These are phyloP conservation scores for Iselma pallidipennis DNA, from an alignment of 2,888 invertebrate species.

Conservation along the genomic window DNA sequence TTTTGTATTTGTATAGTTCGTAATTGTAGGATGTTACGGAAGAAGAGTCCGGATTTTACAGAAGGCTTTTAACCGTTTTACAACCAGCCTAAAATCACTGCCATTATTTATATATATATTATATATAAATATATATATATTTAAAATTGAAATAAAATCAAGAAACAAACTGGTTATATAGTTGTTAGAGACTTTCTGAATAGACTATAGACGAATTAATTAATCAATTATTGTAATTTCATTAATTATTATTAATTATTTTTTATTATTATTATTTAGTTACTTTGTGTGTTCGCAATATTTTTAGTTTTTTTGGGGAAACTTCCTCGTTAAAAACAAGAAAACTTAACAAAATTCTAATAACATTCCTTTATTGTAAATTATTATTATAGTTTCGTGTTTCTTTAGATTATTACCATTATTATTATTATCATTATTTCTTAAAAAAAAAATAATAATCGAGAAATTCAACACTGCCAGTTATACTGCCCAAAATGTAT, in stretches of 20 bases:
- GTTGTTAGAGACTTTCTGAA: constrained; percentile 41
- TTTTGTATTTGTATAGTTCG: constrained; percentile 47
- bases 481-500: constrained; percentile 37
- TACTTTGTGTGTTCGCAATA: constrained; percentile 48
- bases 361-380: constrained; percentile 26
- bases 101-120: constrained; percentile 44
- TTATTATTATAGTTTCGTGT: constrained; percentile 28
- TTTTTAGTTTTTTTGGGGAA: constrained; percentile 33
- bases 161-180: constrained; percentile 38
- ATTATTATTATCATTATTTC: constrained; percentile 4
- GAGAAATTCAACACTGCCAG: constrained; percentile 33
- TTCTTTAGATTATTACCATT: constrained; percentile 28
- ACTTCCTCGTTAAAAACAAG: not conserved
- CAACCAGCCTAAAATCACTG: constrained; percentile 51
- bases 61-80: constrained; percentile 44
- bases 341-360: constrained; percentile 9
- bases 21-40: constrained; percentile 36
- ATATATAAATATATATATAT: no score
- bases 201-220: constrained; percentile 38
- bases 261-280: no score
- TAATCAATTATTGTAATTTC: constrained; percentile 38
- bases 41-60: constrained; percentile 29
- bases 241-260: constrained; percentile 36
- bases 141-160: no score
- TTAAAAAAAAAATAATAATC: not conserved